phyloP scores from a whole-genome alignment of 2,797 vertebrate species.

The Molossus molossus region DNA sequence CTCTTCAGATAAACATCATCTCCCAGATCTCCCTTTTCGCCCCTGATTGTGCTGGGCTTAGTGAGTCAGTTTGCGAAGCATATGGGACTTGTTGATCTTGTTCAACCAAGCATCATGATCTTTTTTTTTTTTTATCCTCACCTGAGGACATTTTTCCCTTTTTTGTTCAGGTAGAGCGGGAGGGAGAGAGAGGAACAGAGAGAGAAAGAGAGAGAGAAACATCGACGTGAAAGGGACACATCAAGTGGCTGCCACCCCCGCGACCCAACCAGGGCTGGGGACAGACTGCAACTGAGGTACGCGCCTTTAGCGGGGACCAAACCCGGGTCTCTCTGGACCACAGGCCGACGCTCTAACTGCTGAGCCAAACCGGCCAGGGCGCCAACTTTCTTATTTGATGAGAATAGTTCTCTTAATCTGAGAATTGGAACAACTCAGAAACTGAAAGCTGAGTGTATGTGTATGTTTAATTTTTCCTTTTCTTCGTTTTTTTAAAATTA shows the following conservation, averaged over 20 bases:
- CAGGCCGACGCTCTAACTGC: too few relatives aligned
- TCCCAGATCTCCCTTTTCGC: neutral
- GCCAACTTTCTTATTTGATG: neutral
- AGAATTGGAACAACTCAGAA: neutral
- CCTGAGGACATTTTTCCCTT: too few relatives aligned
- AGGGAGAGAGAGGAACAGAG: too few relatives aligned
- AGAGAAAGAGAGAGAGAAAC: too few relatives aligned
- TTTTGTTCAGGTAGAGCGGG: too few relatives aligned
- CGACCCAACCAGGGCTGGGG: too few relatives aligned
- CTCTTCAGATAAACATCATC: neutral
- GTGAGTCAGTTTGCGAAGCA: neutral
- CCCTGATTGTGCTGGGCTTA: neutral
- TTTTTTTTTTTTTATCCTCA: neutral
- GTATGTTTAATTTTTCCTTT: neutral
- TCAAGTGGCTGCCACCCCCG: too few relatives aligned
- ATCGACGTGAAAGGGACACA: too few relatives aligned
- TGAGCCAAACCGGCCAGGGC: too few relatives aligned
- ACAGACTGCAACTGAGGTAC: too few relatives aligned
- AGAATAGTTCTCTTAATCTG: neutral
- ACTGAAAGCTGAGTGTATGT: neutral
- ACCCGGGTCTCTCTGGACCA: too few relatives aligned
- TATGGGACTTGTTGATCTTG: constrained; percentile 66
- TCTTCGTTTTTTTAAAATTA: neutral
- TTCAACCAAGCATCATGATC: constrained; percentile 52
- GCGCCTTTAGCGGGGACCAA: too few relatives aligned